Evolutionary conservation across 1,140 invertebrate species (phyloP).

Genomic region (Bemisia tabaci): DNA sequence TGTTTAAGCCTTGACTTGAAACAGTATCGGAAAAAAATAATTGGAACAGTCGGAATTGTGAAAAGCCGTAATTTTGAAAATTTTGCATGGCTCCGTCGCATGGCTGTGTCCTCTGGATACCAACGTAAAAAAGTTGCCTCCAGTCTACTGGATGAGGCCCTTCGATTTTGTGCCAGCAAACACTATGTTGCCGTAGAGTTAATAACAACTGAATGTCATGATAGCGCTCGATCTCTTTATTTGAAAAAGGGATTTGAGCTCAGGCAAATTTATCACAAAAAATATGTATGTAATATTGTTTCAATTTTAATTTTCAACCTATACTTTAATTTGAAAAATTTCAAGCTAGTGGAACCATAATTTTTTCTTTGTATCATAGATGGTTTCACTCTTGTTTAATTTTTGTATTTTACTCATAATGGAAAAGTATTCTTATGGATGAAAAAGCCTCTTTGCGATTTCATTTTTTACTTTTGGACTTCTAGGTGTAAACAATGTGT

Average conservation of each 20-base stretch:
- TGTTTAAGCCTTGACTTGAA: constrained; percentile 27
- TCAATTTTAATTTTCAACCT: constrained; percentile 35
- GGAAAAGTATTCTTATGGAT: too few relatives aligned
- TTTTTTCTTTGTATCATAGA: too few relatives aligned
- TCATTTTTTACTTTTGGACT: too few relatives aligned
- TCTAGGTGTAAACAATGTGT: too few relatives aligned
- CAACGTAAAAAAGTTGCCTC: constrained; percentile 34
- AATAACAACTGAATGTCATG: constrained; percentile 37
- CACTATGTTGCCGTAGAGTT: constrained; percentile 35
- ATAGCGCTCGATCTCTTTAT: constrained; percentile 34
- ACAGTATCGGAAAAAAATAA: constrained; percentile 29
- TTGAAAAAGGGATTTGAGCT: constrained; percentile 39
- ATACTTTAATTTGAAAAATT: constrained; percentile 12
- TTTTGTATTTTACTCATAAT: too few relatives aligned
- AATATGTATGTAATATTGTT: constrained; percentile 31
- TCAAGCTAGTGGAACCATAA: background rate
- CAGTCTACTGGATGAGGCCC: constrained; percentile 31
- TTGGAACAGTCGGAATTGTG: constrained; percentile 34
- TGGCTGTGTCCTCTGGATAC: constrained; percentile 35
- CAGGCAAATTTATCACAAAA: constrained; percentile 37
- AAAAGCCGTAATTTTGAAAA: constrained; percentile 32
- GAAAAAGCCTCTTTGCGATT: too few relatives aligned
- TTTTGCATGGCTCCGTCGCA: constrained; percentile 37
- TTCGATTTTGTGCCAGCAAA: constrained; percentile 35
- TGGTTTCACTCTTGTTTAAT: too few relatives aligned